These are phyloP conservation scores for Caenorhabditis wallacei DNA, from an alignment of 2,888 invertebrate genomes.

Conservation along the genomic window DNA sequence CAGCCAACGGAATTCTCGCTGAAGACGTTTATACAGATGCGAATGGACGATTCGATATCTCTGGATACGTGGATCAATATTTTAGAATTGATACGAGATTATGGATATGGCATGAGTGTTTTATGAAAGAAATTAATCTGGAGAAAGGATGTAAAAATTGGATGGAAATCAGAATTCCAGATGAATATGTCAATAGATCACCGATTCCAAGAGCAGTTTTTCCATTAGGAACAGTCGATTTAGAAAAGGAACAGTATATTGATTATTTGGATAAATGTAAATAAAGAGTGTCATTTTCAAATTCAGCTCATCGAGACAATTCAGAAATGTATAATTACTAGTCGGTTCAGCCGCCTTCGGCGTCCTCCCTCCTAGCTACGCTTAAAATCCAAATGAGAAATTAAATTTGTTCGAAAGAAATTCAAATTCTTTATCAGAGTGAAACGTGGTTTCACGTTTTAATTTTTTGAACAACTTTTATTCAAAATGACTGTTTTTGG, in stretches of 20 bases:
- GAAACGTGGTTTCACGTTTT: too few species aligned
- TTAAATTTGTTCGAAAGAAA: too few species aligned
- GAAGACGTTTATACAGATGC: slow-evolving; percentile 6
- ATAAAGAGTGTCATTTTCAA: too few species aligned
- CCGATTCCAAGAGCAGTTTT: not conserved
- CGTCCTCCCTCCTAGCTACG: too few species aligned
- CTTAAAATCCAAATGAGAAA: too few species aligned
- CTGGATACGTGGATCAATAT: not conserved
- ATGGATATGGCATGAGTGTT: slow-evolving; percentile 11
- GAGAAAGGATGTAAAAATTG: slow-evolving; percentile 4
- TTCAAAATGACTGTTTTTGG: too few species aligned
- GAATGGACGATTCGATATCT: slow-evolving; percentile 15
- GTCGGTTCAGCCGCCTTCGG: too few species aligned
- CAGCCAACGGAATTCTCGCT: not conserved
- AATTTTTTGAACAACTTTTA: too few species aligned
- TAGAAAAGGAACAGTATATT: not conserved
- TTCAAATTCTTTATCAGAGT: too few species aligned
- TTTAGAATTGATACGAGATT: not conserved
- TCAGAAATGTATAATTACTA: too few species aligned
- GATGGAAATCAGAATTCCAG: slow-evolving; percentile 11
- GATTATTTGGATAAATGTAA: slow-evolving; percentile 27
- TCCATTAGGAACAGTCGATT: slow-evolving; percentile 2
- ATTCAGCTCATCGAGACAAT: too few species aligned
- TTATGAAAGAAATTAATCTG: not conserved
- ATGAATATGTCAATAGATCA: not conserved